A percentile compares a stretch with the other conserved stretches of the same genome.
These are phyloP conservation scores for Hemiscyllium ocellatum DNA, from an alignment of 2,113 vertebrate genomes.

Conservation along the genomic window DNA sequence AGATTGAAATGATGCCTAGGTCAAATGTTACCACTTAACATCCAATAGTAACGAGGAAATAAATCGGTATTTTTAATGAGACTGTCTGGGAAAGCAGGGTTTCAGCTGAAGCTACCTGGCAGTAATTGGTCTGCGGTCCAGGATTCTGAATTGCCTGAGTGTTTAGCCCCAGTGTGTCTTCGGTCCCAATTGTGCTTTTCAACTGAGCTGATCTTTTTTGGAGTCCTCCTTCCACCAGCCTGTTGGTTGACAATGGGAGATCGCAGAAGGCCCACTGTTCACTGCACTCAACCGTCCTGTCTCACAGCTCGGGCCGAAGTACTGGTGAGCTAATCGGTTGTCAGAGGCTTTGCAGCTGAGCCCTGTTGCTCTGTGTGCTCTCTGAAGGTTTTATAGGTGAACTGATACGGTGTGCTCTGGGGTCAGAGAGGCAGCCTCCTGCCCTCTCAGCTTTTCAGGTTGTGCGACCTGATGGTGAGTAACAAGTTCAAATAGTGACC, in stretches of 20 bases:
- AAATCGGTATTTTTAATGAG: neutral
- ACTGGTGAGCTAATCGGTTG: neutral
- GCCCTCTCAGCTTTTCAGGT: neutral
- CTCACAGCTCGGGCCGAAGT: neutral
- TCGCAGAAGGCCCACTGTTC: neutral
- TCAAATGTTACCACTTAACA: neutral
- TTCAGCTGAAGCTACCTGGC: neutral
- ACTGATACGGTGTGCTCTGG: neutral
- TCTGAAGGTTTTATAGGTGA: neutral
- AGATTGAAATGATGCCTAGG: neutral
- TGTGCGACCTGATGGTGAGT: too few species aligned
- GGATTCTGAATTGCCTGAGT: neutral
- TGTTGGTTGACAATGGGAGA: neutral
- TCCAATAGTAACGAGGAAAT: neutral
- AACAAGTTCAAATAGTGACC: neutral
- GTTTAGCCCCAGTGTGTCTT: neutral
- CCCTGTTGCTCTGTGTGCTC: neutral
- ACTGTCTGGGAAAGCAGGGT: neutral
- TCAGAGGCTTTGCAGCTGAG: neutral
- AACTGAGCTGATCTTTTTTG: neutral
- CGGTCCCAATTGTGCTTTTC: neutral
- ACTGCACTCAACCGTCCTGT: neutral
- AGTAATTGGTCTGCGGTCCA: neutral
- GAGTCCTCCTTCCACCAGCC: neutral
- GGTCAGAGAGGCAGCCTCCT: neutral